A percentile compares a stretch with the other conserved stretches of the same genome.
Conservation (phyloP, 2,797 vertebrate species). For the Manis javanica region DNA sequence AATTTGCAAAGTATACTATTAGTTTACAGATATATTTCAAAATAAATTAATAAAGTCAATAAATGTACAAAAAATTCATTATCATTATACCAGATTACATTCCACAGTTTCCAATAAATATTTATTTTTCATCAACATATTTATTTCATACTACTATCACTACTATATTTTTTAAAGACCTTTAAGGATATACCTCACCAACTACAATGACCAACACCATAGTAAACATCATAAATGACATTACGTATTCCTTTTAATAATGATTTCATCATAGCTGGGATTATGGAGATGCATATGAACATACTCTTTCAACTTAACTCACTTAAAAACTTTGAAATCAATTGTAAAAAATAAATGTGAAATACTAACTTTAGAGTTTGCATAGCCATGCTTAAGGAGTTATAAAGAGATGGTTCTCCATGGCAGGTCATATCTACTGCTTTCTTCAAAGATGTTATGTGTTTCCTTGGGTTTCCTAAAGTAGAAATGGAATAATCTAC, state of each 20-base stretch:
- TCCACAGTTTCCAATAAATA: slow-evolving; percentile 35
- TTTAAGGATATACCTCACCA: neutral
- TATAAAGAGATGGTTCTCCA: slow-evolving; percentile 97
- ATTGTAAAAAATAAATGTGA: slow-evolving; percentile 42
- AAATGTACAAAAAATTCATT: neutral
- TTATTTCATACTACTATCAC: neutral
- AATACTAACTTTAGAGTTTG: slow-evolving; percentile 94
- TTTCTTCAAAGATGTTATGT: slow-evolving; percentile 93
- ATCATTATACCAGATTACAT: slow-evolving; percentile 37
- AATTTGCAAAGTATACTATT: neutral
- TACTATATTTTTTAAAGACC: slow-evolving; percentile 14
- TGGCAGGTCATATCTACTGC: slow-evolving; percentile 91
- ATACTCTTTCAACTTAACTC: slow-evolving; percentile 46
- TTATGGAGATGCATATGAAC: neutral
- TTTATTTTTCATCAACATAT: neutral
- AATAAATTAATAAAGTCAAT: slow-evolving; percentile 28
- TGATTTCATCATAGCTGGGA: neutral
- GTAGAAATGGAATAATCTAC: slow-evolving; percentile 66
- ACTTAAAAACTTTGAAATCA: slow-evolving; percentile 35
- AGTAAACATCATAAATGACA: slow-evolving; percentile 37
- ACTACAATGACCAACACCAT: slow-evolving; percentile 20
- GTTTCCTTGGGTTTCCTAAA: slow-evolving; percentile 95
- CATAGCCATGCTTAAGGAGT: slow-evolving; percentile 94
- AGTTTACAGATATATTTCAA: neutral
- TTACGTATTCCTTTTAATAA: slow-evolving; percentile 9